Evolutionary conservation across 2,113 vertebrate species (phyloP).

Genomic region (Scolopax mira): DNA sequence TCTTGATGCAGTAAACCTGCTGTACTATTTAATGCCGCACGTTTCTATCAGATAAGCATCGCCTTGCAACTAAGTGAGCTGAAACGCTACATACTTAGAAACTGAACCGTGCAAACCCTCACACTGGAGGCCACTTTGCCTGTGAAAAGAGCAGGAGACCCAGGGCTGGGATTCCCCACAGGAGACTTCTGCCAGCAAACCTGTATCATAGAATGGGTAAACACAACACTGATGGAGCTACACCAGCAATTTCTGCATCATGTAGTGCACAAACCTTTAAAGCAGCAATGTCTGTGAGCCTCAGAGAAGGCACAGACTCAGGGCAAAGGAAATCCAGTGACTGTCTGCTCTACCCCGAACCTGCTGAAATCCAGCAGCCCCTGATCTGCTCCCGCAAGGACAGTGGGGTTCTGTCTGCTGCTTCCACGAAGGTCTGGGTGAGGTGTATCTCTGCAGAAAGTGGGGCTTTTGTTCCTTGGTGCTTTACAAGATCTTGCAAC

Average conservation of each 20-base stretch:
- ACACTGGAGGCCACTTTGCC: not conserved
- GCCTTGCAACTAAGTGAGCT: constrained; percentile 19
- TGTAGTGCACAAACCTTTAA: not conserved
- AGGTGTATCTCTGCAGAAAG: not conserved
- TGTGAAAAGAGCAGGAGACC: not conserved
- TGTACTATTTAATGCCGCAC: not conserved
- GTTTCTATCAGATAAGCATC: constrained; percentile 59
- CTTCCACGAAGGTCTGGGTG: not conserved
- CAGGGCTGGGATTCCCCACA: not conserved
- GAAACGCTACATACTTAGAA: constrained; percentile 19
- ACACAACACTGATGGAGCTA: not conserved
- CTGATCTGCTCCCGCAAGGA: not conserved
- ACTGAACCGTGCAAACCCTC: not conserved
- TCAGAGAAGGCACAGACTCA: not conserved
- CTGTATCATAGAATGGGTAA: not conserved
- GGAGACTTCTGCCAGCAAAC: not conserved
- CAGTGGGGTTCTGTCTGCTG: not conserved
- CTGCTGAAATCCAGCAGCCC: not conserved
- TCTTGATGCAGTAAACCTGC: constrained; percentile 5
- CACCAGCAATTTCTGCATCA: not conserved
- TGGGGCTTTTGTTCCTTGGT: not conserved
- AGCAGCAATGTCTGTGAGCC: not conserved
- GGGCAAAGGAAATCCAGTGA: not conserved
- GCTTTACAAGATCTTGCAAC: not conserved
- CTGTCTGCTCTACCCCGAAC: accelerated